These are phyloP conservation scores for Pollenia angustigena DNA, from an alignment of 2,888 invertebrate species.

Conservation along the genomic window DNA sequence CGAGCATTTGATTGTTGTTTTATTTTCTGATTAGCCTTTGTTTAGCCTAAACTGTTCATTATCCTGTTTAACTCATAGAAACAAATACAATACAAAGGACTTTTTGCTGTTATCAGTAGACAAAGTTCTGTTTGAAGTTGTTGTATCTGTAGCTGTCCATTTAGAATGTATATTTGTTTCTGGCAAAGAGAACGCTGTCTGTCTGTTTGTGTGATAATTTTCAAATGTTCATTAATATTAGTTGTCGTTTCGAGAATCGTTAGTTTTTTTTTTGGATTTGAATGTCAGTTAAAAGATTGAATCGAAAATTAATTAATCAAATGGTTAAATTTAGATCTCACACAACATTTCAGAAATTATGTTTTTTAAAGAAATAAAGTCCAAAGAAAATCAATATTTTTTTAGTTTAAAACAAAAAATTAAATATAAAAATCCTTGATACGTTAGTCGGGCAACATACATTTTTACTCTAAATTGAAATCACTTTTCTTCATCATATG, in stretches of 20 bases:
- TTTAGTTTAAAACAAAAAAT: too few relatives aligned
- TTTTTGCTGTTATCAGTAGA: slow-evolving; percentile 46
- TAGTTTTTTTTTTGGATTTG: slow-evolving; percentile 53
- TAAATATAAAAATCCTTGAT: too few relatives aligned
- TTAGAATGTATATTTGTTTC: slow-evolving; percentile 19
- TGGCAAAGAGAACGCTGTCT: slow-evolving; percentile 34
- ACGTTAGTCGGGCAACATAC: too few relatives aligned
- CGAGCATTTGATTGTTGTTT: slow-evolving; percentile 33
- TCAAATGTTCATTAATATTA: slow-evolving; percentile 66
- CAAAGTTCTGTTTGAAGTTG: slow-evolving; percentile 61
- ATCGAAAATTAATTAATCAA: slow-evolving; percentile 69
- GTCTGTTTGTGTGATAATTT: slow-evolving; percentile 52
- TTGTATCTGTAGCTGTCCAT: slow-evolving; percentile 44
- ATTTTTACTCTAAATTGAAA: too few relatives aligned
- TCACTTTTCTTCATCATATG: too few relatives aligned
- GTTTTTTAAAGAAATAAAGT: too few relatives aligned
- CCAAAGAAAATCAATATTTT: too few relatives aligned
- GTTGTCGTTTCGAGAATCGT: slow-evolving; percentile 25
- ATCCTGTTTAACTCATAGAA: slow-evolving; percentile 49
- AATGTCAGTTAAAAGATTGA: slow-evolving; percentile 59
- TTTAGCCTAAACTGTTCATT: slow-evolving; percentile 74
- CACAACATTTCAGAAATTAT: not conserved
- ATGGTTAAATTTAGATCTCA: not conserved
- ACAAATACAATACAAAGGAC: slow-evolving; percentile 50
- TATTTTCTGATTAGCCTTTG: slow-evolving; percentile 71